Conservation (phyloP, 2,888 invertebrate genomes). For the Caenorhabditis sp. region DNA sequence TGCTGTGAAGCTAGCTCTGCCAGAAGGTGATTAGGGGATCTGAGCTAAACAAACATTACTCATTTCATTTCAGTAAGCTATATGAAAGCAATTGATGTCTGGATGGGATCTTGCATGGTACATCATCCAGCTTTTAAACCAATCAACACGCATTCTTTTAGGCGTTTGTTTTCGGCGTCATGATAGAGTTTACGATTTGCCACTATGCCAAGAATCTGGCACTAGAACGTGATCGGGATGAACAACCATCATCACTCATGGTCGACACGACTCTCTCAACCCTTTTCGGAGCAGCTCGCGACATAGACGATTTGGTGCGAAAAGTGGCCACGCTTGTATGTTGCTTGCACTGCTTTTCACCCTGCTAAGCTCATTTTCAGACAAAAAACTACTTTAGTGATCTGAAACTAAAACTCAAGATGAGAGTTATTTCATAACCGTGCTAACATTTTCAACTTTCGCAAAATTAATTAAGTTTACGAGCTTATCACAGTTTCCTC, state of each 20-base stretch:
- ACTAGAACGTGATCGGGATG: constrained; percentile 62
- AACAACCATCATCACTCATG: constrained; percentile 74
- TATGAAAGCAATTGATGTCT: constrained; percentile 83
- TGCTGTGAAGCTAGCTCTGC: constrained; percentile 81
- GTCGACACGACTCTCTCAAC: constrained; percentile 82
- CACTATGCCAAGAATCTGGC: constrained; percentile 82
- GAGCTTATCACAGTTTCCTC: constrained; percentile 29
- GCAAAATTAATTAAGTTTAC: constrained; percentile 33
- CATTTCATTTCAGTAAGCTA: constrained; percentile 74
- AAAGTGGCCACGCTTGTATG: constrained; percentile 68
- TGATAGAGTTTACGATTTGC: constrained; percentile 83
- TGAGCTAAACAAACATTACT: background rate
- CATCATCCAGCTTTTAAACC: background rate
- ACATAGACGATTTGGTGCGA: constrained; percentile 76
- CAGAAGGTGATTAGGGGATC: constrained; percentile 67
- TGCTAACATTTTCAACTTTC: constrained; percentile 26
- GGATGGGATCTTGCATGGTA: constrained; percentile 83
- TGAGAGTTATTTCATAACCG: background rate
- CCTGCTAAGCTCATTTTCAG: constrained; percentile 61
- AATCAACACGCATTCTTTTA: constrained; percentile 27
- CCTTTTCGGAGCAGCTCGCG: constrained; percentile 77
- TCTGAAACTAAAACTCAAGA: constrained; percentile 18
- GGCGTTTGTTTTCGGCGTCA: constrained; percentile 82
- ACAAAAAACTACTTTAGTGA: constrained; percentile 30
- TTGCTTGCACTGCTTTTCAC: constrained; percentile 66